These are phyloP conservation scores for Samia ricini DNA, from an alignment of 1,140 invertebrate species.

Conservation along the genomic window DNA sequence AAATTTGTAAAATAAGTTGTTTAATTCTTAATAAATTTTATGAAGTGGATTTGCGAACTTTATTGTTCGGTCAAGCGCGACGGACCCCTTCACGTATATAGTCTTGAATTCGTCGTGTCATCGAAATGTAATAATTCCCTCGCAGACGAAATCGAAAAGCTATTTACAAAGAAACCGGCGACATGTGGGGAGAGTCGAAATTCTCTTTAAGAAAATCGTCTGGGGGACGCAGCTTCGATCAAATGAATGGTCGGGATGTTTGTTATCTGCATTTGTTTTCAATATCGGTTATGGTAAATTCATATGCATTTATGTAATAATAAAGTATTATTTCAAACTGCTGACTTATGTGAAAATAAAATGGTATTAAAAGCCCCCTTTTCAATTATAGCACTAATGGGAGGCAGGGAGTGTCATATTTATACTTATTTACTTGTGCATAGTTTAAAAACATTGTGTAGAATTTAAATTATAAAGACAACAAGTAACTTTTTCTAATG, in stretches of 20 bases:
- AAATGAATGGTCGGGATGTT: slow-evolving; percentile 23
- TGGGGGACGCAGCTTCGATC: slow-evolving; percentile 38
- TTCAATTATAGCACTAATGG: too few species aligned
- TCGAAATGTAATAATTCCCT: slow-evolving; percentile 74
- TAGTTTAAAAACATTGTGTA: too few species aligned
- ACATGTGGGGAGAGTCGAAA: slow-evolving; percentile 27
- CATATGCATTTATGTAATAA: neutral
- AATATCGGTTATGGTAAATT: neutral
- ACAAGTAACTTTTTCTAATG: too few species aligned
- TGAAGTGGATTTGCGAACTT: neutral
- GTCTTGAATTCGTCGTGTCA: slow-evolving; percentile 70
- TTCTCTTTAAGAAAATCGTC: slow-evolving; percentile 51
- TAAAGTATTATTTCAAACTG: too few species aligned
- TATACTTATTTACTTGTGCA: too few species aligned
- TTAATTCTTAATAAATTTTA: neutral
- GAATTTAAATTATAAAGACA: too few species aligned
- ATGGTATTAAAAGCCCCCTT: too few species aligned
- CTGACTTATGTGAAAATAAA: too few species aligned
- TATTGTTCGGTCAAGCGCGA: slow-evolving; percentile 28
- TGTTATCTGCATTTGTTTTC: neutral
- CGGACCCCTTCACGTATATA: slow-evolving; percentile 33
- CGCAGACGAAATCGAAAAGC: slow-evolving; percentile 49
- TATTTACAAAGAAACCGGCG: slow-evolving; percentile 63
- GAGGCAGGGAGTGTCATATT: too few species aligned
- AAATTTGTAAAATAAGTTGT: too few species aligned